Base-by-base conservation (phyloP, 2,888 invertebrate genomes). In the Ornithoptera priamus region DNA sequence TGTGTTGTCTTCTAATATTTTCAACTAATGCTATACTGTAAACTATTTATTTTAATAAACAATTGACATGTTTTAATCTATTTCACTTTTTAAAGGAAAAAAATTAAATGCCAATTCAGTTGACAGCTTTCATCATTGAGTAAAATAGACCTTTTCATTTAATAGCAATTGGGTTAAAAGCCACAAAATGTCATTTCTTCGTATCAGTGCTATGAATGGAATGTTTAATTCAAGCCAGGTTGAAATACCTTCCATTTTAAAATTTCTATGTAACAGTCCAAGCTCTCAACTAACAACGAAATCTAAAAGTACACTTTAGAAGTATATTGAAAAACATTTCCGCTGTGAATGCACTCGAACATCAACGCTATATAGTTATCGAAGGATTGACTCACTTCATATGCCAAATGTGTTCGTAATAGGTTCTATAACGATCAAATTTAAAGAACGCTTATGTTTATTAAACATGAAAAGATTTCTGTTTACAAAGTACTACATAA, bases 301-400 rank as follows among this genome's bases (percentile, higher is more conserved):
- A 10, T 12, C 30, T 22, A 24, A n/a, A 17, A 56, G 30, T 17
- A 59, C 22, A 20, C 62, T 64, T 57, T 50, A 8, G 17, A 53
- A 42, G 22, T 53, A 20, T 6, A 8, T 20, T 46, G 17, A 1
- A 68, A 68, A 58, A 63, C n/a, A 15, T 58, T 58, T 57, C 20
- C 15, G 22, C n/a, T 59, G n/a, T 20, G 30, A 62, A 50, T 62
- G 58, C 62, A 70, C 50, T 66, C 66, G 36, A 53, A 69, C 62
- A 62, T 62, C 62, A 42, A 36, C 61, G 60, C 46, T 12, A 17
- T 50, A n/a, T n/a, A 22, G 62, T 69, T 69, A 69, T 62, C 57
- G 58, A 30, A 65, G n/a, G 62, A 62, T 62, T 22, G 61, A 66
- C 58, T 30, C 69, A 81, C 77, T 82, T 84, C 81, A 85, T 83